A percentile compares a stretch with the other conserved stretches of the same genome.
phyloP scores from a whole-genome alignment of 2,888 invertebrate species.

The Xestoiulus laeticollis region DNA sequence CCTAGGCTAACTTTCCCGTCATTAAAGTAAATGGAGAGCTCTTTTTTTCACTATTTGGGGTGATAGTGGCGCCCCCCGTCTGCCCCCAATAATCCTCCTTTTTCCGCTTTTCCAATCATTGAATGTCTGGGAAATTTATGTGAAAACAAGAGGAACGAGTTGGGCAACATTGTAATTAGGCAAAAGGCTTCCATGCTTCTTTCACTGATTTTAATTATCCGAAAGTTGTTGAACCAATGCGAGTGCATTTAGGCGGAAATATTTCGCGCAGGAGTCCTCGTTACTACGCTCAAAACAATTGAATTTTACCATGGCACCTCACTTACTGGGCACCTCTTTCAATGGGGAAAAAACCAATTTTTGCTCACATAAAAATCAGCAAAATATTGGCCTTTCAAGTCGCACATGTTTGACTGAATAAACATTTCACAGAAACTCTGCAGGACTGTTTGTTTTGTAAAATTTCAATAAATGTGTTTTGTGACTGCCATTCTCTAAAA shows the following conservation, averaged over 20 bases:
- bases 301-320: background rate
- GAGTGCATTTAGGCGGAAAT: slow-evolving; percentile 34
- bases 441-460: no score
- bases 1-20: background rate
- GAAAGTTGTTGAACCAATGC: background rate
- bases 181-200: background rate
- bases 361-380: no score
- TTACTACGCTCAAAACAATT: background rate
- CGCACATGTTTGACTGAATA: no score
- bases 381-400: no score
- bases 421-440: no score
- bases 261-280: background rate
- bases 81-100: background rate
- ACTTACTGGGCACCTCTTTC: background rate
- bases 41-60: background rate
- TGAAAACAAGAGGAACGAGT: background rate
- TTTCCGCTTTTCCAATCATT: slow-evolving; percentile 21
- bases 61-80: background rate
- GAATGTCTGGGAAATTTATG: slow-evolving; percentile 32
- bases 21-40: background rate
- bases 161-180: slow-evolving; percentile 33
- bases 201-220: slow-evolving; percentile 30
- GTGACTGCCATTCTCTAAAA: no score
- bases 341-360: background rate
- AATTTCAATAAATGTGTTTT: no score